Evolutionary conservation across 2,888 invertebrate genomes (phyloP).

Genomic region (Agrotis clavis): DNA sequence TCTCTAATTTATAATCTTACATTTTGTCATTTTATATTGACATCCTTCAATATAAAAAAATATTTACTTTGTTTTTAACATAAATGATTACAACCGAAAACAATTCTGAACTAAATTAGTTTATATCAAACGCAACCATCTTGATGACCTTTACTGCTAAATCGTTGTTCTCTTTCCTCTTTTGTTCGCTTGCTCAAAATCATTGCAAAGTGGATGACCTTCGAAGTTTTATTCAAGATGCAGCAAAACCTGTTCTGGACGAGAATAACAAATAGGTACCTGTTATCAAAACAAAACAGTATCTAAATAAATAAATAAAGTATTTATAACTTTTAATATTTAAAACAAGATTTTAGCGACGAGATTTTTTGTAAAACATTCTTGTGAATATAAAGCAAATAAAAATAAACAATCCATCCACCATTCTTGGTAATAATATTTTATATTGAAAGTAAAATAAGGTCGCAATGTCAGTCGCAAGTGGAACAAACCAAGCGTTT

Average conservation of each 20-base stretch:
- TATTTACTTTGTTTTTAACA: too few species aligned
- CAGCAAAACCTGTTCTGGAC: constrained; percentile 19
- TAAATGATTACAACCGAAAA: not conserved
- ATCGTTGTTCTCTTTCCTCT: constrained; percentile 14
- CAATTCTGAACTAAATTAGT: not conserved
- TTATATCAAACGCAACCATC: not conserved
- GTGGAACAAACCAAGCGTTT: constrained; percentile 68
- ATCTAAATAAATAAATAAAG: not conserved
- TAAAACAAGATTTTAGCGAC: not conserved
- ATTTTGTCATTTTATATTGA: too few species aligned
- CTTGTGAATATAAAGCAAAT: not conserved
- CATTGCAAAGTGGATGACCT: not conserved
- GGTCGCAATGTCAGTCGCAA: constrained; percentile 54
- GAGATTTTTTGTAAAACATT: not conserved
- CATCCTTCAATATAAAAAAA: too few species aligned
- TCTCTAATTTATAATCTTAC: too few species aligned
- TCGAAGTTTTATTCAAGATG: constrained; percentile 13
- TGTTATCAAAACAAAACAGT: not conserved
- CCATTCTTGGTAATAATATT: constrained; percentile 22
- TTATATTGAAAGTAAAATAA: constrained; percentile 27
- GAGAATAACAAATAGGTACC: not conserved
- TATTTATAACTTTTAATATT: constrained; percentile 11
- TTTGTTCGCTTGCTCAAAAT: constrained; percentile 1
- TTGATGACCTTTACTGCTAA: constrained; percentile 18
- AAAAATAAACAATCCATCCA: constrained; percentile 5